Base-by-base conservation (phyloP, 1,140 invertebrate genomes). In the Ceratosolen fusciceps region DNA sequence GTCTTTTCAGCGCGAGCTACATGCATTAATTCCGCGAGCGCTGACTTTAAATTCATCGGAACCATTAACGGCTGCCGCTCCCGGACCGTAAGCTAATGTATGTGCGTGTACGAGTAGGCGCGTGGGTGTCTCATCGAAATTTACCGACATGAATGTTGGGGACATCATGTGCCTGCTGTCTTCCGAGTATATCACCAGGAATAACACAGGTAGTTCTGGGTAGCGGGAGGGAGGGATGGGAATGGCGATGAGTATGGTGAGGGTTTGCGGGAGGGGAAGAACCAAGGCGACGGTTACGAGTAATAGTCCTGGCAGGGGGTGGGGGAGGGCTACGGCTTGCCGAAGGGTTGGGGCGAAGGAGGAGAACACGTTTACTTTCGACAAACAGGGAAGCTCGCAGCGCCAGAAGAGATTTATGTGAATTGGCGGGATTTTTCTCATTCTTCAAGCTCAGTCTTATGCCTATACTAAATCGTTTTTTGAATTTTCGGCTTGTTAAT, bases 1-100 rank as follows among this genome's bases (percentile, higher is more conserved):
- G 47, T 24, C 19, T 37, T 67, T 67, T 43, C 4, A 1, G 14
- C 24, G 12, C 60, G 31, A 65, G 60, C 83, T 60, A 80, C 73
- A 74, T 80, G 83, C 82, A 82, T 85, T 86, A 82, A 82, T 84
- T 82, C 82, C 80, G 21, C 39, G 79, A 54, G 56, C 74, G 52
- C 58, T 68, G 78, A 79, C 80, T 80, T 83, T 84, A 85, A 85
- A 82, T 84, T 79, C 80, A 80, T 84, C 79, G 71, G 29, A 82
- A 82, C 83, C 84, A 85, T 85, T 84, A 85, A 86, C 81, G 58
- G 68, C 76, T 74, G 62, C 56, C 8, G 70, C 65, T 26, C 8
- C 68, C 16, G 58, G 72, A 70, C 26, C 74, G 77, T 56, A 29
- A 43, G 68, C 62, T 65, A 73, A 74, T 74, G 26, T 74, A 72